Percentiles rank a stretch among this genome's conserved stretches.
These are phyloP conservation scores for Adelognathus sp. DNA, from an alignment of 2,888 invertebrate species.

Conservation along the genomic window DNA sequence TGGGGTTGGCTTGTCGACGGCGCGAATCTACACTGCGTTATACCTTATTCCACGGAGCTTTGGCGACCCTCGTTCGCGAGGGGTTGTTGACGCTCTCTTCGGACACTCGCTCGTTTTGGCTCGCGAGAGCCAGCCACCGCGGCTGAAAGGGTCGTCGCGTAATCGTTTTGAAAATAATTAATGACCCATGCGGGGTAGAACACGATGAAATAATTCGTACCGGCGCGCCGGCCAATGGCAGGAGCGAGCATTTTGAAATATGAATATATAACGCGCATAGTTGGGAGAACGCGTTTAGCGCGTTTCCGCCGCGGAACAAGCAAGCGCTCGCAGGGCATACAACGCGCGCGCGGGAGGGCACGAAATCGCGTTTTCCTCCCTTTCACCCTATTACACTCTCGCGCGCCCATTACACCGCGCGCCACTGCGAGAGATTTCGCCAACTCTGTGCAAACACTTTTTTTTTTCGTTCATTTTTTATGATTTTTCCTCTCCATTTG, in stretches of 20 bases:
- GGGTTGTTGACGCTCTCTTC: constrained; percentile 1
- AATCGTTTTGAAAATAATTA: constrained; percentile 62
- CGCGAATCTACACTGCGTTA: background rate
- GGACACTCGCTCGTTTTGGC: background rate
- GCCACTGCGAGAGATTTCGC: background rate
- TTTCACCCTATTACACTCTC: constrained; percentile 8
- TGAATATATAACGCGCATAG: constrained; percentile 19
- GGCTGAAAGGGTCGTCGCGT: constrained; percentile 34
- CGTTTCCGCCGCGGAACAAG: background rate
- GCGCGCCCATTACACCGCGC: constrained; percentile 15
- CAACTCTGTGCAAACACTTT: background rate
- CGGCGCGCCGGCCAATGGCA: constrained; percentile 35
- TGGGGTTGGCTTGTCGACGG: background rate
- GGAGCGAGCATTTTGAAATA: constrained; percentile 51
- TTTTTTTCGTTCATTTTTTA: background rate
- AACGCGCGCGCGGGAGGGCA: background rate
- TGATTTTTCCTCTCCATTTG: background rate
- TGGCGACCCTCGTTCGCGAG: background rate
- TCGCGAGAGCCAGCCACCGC: background rate
- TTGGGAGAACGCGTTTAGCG: background rate
- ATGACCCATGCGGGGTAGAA: constrained; percentile 44
- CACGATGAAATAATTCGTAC: constrained; percentile 46
- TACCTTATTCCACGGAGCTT: background rate
- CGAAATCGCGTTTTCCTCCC: constrained; percentile 32
- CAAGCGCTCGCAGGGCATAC: background rate